Conservation (phyloP, 2,113 vertebrate species). For the Catharus bicknelli region DNA sequence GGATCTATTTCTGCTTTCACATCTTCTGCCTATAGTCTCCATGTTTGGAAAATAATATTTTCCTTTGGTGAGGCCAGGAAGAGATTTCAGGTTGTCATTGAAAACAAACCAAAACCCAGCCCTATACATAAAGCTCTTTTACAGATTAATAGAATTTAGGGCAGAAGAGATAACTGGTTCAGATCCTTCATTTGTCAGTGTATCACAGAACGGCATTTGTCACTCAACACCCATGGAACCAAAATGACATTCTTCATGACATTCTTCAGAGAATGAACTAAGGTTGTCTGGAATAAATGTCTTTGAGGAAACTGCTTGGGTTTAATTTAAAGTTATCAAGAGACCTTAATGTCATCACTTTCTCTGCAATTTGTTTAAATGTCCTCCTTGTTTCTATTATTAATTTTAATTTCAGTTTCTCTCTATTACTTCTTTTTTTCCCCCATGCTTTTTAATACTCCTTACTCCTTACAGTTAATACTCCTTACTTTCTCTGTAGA, state of each 20-base stretch:
- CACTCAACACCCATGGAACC: background rate
- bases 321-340: background rate
- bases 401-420: background rate
- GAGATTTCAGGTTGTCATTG: background rate
- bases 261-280: background rate
- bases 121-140: background rate
- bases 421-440: background rate
- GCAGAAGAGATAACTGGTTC: background rate
- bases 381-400: background rate
- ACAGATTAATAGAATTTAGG: background rate
- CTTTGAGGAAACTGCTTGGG: background rate
- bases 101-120: background rate
- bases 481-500: background rate
- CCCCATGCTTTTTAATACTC: background rate
- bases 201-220: background rate
- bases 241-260: fast-evolving
- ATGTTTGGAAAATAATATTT: background rate
- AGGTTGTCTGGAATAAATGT: background rate
- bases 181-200: fast-evolving
- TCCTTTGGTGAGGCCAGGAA: background rate
- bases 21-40: background rate
- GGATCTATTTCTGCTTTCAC: background rate
- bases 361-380: background rate
- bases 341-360: background rate
- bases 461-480: background rate